Evolutionary conservation across 2,797 vertebrate genomes (phyloP).

Genomic region (Acrossocheilus fasciatus): DNA sequence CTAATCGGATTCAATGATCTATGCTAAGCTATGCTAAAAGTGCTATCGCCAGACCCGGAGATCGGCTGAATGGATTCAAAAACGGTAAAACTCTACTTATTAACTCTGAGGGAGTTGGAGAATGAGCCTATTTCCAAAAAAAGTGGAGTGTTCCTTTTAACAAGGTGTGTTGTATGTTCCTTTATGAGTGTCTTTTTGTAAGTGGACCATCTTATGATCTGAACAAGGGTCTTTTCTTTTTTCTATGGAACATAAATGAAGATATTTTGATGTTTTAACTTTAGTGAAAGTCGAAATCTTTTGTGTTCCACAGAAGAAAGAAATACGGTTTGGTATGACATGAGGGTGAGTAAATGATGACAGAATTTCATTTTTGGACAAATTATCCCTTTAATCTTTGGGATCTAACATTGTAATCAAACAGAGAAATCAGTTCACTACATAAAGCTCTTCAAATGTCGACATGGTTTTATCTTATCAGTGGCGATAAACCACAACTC

Average conservation of each 20-base stretch:
- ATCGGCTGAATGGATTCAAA: too few relatives aligned
- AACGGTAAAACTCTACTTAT: too few relatives aligned
- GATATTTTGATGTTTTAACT: background rate
- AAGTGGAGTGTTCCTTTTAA: background rate
- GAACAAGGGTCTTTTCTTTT: background rate
- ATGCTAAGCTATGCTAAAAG: too few relatives aligned
- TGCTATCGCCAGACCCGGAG: too few relatives aligned
- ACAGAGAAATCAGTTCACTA: background rate
- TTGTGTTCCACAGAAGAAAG: constrained; percentile 6
- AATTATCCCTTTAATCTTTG: background rate
- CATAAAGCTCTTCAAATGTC: background rate
- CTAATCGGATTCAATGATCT: too few relatives aligned
- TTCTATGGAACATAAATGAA: background rate
- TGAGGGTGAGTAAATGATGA: background rate
- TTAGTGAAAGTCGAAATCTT: background rate
- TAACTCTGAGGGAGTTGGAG: too few relatives aligned
- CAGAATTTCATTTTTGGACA: background rate
- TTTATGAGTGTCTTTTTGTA: background rate
- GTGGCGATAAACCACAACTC: constrained; percentile 23
- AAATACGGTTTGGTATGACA: background rate
- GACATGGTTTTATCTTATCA: constrained; percentile 13
- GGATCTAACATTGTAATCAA: background rate
- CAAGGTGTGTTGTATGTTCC: constrained; percentile 28
- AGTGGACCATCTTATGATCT: background rate
- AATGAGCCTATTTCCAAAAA: too few relatives aligned